These are phyloP conservation scores for Mythimna lalbum DNA, from an alignment of 2,888 invertebrate species.

Conservation along the genomic window DNA sequence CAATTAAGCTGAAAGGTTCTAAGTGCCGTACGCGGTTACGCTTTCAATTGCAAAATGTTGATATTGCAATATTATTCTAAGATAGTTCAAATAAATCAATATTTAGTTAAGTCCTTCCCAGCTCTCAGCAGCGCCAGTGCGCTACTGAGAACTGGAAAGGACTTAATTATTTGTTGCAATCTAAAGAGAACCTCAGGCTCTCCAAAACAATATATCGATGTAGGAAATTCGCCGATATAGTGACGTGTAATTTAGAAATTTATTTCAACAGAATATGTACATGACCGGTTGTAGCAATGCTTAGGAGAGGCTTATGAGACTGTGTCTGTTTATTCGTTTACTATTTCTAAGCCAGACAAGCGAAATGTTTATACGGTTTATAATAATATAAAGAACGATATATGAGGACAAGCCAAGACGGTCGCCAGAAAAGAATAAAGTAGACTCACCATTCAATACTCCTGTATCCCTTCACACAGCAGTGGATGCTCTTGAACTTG, in stretches of 20 bases:
- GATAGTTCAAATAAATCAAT: too few species aligned
- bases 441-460: constrained; percentile 94
- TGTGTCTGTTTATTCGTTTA: too few species aligned
- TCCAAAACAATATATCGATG: neutral
- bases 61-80: too few species aligned
- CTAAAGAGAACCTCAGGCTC: neutral
- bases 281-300: too few species aligned
- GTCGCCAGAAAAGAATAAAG: neutral
- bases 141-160: constrained; percentile 5
- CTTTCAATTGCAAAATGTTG: neutral
- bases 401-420: neutral
- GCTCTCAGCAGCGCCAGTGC: too few species aligned
- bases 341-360: too few species aligned
- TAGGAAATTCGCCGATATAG: neutral
- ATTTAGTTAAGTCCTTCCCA: too few species aligned
- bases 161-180: neutral
- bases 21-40: neutral
- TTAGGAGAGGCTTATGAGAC: too few species aligned
- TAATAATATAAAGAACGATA: neutral
- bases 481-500: constrained; percentile 94
- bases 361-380: neutral
- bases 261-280: neutral
- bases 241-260: neutral
- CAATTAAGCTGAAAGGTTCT: constrained; percentile 17
- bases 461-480: constrained; percentile 94